Evolutionary conservation across 2,888 invertebrate genomes (phyloP).

Genomic region (Electrophaes corylata): DNA sequence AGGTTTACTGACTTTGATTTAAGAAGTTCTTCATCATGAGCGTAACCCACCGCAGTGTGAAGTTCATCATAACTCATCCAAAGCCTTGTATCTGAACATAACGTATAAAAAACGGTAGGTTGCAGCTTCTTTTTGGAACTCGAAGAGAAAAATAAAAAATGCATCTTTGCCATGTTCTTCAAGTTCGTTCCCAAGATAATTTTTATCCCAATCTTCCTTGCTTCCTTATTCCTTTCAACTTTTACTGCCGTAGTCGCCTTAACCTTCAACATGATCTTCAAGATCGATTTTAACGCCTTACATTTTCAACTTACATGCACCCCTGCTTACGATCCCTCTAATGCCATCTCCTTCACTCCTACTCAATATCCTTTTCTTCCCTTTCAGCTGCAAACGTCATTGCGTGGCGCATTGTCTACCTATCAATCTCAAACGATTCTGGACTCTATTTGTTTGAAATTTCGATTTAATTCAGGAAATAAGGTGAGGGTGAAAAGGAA

Average conservation of each 20-base stretch:
- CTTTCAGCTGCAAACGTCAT: constrained; percentile 76
- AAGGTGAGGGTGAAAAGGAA: constrained; percentile 63
- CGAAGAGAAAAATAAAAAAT: not conserved
- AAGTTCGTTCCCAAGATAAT: constrained; percentile 11
- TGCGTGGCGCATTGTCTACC: constrained; percentile 81
- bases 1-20: not conserved
- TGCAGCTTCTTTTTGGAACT: too few relatives aligned
- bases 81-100: too few relatives aligned
- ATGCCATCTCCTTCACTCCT: constrained; percentile 58
- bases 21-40: too few relatives aligned
- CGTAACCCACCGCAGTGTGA: too few relatives aligned
- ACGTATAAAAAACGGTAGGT: too few relatives aligned
- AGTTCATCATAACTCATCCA: too few relatives aligned
- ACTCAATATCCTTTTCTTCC: constrained; percentile 47
- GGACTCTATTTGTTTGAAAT: constrained; percentile 40
- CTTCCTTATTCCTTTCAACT: constrained; percentile 14
- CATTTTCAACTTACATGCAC: constrained; percentile 70
- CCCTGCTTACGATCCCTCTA: constrained; percentile 67
- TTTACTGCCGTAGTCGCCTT: constrained; percentile 32
- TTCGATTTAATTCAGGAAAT: constrained; percentile 52
- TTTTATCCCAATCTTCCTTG: constrained; percentile 2
- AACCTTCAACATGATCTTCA: constrained; percentile 62
- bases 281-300: constrained; percentile 73
- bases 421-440: constrained; percentile 45
- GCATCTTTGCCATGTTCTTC: not conserved